A percentile compares a stretch with the other conserved stretches of the same genome.
Conservation (phyloP, 2,888 invertebrate species). For the Pachymerium ferrugineum region DNA sequence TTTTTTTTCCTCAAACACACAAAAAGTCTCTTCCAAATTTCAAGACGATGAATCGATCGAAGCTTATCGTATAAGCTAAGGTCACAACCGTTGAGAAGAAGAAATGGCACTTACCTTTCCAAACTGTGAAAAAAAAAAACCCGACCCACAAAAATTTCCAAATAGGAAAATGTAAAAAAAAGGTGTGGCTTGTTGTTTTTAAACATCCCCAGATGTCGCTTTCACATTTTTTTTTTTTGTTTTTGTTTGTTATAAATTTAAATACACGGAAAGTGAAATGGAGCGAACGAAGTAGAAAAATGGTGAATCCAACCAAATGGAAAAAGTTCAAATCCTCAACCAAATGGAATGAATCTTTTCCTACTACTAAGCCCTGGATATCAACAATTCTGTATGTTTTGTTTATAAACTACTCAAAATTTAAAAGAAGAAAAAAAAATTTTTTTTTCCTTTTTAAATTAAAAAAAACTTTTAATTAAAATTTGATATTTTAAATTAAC, state of each 20-base stretch:
- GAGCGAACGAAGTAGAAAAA: too few species aligned
- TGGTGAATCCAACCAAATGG: neutral
- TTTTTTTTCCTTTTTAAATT: too few species aligned
- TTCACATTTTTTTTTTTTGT: too few species aligned
- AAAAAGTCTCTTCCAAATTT: neutral
- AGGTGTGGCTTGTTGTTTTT: neutral
- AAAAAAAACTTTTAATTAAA: too few species aligned
- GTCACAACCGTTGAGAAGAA: neutral
- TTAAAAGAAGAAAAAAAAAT: too few species aligned
- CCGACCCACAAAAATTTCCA: neutral
- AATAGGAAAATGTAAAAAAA: neutral
- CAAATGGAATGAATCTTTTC: neutral
- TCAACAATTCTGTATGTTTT: neutral
- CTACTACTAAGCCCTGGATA: neutral
- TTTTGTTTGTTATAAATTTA: too few species aligned
- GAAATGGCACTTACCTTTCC: conserved; percentile 8
- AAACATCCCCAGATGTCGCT: neutral
- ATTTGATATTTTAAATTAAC: too few species aligned
- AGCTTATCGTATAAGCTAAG: neutral
- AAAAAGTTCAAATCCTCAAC: neutral
- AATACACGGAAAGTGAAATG: too few species aligned
- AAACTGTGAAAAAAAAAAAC: neutral
- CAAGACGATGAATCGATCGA: too few species aligned
- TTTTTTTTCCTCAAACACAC: neutral
- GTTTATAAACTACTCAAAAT: too few species aligned